Evolutionary conservation across 1,140 invertebrate species (phyloP).

Genomic region (Lepidotrigona ventralis): DNA sequence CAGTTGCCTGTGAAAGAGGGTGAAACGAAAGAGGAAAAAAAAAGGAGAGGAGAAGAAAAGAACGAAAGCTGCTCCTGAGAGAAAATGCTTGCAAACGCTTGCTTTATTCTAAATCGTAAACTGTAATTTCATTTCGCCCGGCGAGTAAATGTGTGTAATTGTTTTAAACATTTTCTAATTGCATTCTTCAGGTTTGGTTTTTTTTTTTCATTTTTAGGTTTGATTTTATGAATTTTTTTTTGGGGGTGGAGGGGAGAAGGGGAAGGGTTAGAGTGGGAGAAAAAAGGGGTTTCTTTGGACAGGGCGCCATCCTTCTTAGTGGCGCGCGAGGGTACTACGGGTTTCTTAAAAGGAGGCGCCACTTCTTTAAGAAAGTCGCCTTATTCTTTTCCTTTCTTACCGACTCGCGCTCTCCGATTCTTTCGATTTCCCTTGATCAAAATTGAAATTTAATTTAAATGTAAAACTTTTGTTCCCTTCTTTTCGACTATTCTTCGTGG

Average conservation of each 20-base stretch:
- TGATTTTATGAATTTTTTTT: neutral
- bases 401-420: slow-evolving; percentile 64
- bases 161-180: neutral
- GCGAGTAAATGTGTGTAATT: too few species aligned
- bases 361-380: slow-evolving; percentile 76
- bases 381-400: slow-evolving; percentile 78
- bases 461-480: neutral
- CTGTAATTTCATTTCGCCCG: neutral
- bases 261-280: neutral
- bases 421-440: slow-evolving; percentile 16
- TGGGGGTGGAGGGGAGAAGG: too few species aligned
- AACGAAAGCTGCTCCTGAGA: neutral
- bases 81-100: neutral
- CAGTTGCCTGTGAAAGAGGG: slow-evolving; percentile 39
- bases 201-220: neutral
- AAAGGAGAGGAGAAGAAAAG: neutral
- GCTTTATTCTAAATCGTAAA: slow-evolving; percentile 12
- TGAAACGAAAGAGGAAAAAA: neutral
- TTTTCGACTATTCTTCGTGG: neutral
- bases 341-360: slow-evolving; percentile 76
- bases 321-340: slow-evolving; percentile 60
- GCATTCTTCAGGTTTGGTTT: neutral
- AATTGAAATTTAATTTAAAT: neutral
- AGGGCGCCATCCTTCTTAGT: slow-evolving; percentile 71
- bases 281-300: slow-evolving; percentile 32